These are phyloP conservation scores for Mesorhabditis spiculigera DNA, from an alignment of 2,888 invertebrate genomes.

Conservation along the genomic window DNA sequence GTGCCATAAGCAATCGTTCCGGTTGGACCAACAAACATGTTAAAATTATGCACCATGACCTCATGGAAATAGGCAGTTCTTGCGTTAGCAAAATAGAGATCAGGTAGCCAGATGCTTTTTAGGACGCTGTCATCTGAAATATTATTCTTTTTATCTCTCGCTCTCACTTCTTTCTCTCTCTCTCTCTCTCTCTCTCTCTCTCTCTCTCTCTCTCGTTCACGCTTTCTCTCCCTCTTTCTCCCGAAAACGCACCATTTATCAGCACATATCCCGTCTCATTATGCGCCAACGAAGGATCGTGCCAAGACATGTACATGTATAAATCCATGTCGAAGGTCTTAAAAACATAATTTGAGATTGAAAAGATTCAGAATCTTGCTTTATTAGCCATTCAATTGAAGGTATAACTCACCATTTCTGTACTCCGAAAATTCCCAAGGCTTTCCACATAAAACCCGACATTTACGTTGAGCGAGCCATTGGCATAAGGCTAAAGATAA, in stretches of 20 bases:
- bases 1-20: conserved; percentile 47
- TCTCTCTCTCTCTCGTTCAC: too few species aligned
- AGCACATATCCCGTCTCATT: conserved; percentile 39
- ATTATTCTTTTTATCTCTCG: background rate
- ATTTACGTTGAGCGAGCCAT: conserved; percentile 28
- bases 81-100: conserved; percentile 50
- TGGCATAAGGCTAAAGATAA: background rate
- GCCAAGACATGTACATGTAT: conserved; percentile 50
- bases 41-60: conserved; percentile 42
- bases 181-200: too few species aligned
- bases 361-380: background rate
- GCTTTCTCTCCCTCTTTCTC: background rate
- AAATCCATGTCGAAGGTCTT: conserved; percentile 51
- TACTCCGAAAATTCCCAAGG: conserved; percentile 45
- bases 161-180: too few species aligned
- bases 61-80: conserved; percentile 46
- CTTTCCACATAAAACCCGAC: conserved; percentile 48
- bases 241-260: conserved; percentile 27
- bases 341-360: conserved; percentile 8
- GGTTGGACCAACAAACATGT: conserved; percentile 43
- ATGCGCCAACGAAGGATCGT: conserved; percentile 36
- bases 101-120: conserved; percentile 47
- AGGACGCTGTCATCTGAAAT: conserved; percentile 35
- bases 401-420: conserved; percentile 36
- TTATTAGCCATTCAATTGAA: background rate